Percentiles rank a stretch among this genome's conserved stretches.
Conservation (phyloP, 2,888 invertebrate genomes). For the Melolontha melolontha region DNA sequence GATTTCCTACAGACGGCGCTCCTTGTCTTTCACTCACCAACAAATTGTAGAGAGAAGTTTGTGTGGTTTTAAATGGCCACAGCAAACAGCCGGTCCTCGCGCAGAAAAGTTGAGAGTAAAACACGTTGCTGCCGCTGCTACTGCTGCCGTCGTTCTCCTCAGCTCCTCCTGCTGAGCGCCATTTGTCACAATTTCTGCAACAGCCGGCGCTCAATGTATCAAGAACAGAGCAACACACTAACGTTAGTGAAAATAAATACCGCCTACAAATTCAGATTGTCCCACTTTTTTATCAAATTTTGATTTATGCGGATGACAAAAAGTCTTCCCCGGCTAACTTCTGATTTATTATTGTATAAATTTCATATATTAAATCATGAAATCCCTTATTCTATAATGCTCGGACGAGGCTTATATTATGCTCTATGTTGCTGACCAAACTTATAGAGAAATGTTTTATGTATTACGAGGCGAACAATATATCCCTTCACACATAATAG, state of each 20-base stretch:
- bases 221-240: conserved; percentile 45
- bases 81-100: conserved; percentile 51
- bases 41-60: conserved; percentile 51
- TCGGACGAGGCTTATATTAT: conserved; percentile 9
- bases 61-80: conserved; percentile 56
- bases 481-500: no score
- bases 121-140: conserved; percentile 50
- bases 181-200: conserved; percentile 57
- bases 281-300: conserved; percentile 44
- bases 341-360: conserved; percentile 40
- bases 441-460: no score
- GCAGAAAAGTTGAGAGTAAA: conserved; percentile 54
- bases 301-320: conserved; percentile 42
- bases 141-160: conserved; percentile 17
- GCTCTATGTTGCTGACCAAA: neutral
- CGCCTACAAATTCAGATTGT: conserved; percentile 49
- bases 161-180: conserved; percentile 46
- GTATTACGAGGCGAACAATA: no score
- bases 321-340: conserved; percentile 32
- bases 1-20: conserved; percentile 52
- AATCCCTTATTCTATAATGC: conserved; percentile 15
- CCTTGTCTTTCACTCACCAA: conserved; percentile 41
- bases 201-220: conserved; percentile 51
- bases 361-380: conserved; percentile 34
- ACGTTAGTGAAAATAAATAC: conserved; percentile 52